These are phyloP conservation scores for Ectemnius continuus DNA, from an alignment of 2,888 invertebrate genomes.

Conservation along the genomic window DNA sequence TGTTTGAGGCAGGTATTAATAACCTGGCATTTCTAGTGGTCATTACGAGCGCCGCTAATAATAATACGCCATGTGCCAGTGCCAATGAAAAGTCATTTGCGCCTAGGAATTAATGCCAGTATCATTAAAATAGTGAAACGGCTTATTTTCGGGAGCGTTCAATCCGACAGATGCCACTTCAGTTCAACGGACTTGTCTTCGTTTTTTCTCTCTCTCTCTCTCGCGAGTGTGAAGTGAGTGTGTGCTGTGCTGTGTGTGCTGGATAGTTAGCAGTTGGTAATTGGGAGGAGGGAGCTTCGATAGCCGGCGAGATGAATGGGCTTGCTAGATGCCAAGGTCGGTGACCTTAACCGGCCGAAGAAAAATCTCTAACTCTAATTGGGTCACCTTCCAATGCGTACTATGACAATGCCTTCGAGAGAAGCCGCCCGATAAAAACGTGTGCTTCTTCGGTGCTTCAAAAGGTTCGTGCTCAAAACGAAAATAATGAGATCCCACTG, in stretches of 20 bases:
- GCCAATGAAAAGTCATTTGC: too few species aligned
- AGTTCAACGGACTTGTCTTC: constrained; percentile 13
- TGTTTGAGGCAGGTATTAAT: constrained; percentile 35
- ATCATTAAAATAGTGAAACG: too few species aligned
- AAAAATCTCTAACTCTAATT: constrained; percentile 27
- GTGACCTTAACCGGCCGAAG: constrained; percentile 32
- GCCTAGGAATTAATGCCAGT: too few species aligned
- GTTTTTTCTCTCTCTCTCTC: constrained; percentile 6
- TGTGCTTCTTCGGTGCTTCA: too few species aligned
- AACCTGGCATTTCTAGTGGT: constrained; percentile 22
- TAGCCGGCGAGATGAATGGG: constrained; percentile 20
- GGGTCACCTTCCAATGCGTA: constrained; percentile 18
- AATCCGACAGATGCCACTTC: not conserved
- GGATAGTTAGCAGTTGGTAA: not conserved
- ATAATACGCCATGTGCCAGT: constrained; percentile 16
- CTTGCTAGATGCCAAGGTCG: constrained; percentile 33
- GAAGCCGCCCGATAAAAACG: too few species aligned
- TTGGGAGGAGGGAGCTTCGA: constrained; percentile 18
- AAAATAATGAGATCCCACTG: too few species aligned
- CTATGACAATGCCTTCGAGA: too few species aligned
- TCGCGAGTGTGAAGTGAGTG: not conserved
- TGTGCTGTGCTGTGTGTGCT: not conserved
- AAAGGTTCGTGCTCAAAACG: too few species aligned
- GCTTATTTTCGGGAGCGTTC: too few species aligned
- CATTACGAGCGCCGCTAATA: constrained; percentile 25